A percentile compares a stretch with the other conserved stretches of the same genome.
Conservation (phyloP, 2,797 vertebrate genomes). For the Lemur catta region DNA sequence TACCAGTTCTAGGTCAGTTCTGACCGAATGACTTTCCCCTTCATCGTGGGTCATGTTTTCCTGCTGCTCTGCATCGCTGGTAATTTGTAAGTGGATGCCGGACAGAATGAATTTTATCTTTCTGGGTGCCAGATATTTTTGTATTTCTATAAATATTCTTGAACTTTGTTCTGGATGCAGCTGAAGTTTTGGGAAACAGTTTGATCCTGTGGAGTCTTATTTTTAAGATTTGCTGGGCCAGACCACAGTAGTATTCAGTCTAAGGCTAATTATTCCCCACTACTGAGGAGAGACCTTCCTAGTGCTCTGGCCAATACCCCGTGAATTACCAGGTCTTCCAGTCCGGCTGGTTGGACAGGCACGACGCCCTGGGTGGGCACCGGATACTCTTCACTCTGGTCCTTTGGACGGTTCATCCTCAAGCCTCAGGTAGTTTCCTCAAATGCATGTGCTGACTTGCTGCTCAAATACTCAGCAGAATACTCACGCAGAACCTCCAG, state of each 20-base stretch:
- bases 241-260: not conserved
- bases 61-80: not conserved
- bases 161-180: not conserved
- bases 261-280: not conserved
- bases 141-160: not conserved
- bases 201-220: not conserved
- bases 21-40: constrained; percentile 5
- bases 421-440: not conserved
- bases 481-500: too few relatives aligned
- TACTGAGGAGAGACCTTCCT: not conserved
- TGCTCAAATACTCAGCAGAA: not conserved
- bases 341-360: not conserved
- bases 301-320: not conserved
- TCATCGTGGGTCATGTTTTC: not conserved
- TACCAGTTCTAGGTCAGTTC: not conserved
- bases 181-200: not conserved
- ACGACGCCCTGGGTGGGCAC: not conserved
- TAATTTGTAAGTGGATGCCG: not conserved
- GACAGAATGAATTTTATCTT: not conserved
- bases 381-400: not conserved
- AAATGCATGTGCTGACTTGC: rapidly evolving
- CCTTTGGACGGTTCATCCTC: not conserved
- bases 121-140: not conserved
- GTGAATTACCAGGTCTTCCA: not conserved
- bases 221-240: not conserved